Percentiles rank a stretch among this genome's conserved stretches.
Evolutionary conservation across 2,797 vertebrate genomes (phyloP).

Genomic region (Sparidentex hasta): DNA sequence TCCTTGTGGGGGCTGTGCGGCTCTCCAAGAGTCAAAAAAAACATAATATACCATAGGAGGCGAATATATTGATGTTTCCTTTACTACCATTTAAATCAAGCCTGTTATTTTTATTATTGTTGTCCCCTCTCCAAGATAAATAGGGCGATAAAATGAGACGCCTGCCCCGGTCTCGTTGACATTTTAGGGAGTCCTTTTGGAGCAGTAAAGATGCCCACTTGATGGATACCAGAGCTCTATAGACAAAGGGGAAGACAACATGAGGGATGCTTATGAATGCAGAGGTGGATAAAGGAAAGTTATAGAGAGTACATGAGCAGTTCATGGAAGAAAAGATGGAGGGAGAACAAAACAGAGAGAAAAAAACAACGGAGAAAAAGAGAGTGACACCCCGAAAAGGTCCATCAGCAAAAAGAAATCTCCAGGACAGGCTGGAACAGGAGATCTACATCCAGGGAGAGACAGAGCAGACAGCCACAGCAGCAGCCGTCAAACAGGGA

Average conservation of each 20-base stretch:
- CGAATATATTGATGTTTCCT: constrained; percentile 73
- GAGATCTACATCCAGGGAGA: constrained; percentile 32
- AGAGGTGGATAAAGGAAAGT: constrained; percentile 30
- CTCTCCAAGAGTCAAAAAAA: constrained; percentile 42
- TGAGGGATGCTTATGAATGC: constrained; percentile 59
- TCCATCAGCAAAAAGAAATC: constrained; percentile 40
- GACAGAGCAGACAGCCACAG: constrained; percentile 48
- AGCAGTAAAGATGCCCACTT: constrained; percentile 80
- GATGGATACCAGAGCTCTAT: constrained; percentile 74
- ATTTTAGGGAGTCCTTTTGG: constrained; percentile 82
- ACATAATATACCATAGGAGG: constrained; percentile 36
- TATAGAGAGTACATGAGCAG: constrained; percentile 12
- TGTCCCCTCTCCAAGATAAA: constrained; percentile 72
- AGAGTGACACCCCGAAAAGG: constrained; percentile 39
- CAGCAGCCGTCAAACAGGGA: constrained; percentile 47
- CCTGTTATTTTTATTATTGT: constrained; percentile 79
- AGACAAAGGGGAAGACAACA: constrained; percentile 55
- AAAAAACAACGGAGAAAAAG: constrained; percentile 39
- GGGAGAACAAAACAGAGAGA: constrained; percentile 17
- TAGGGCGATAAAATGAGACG: constrained; percentile 72
- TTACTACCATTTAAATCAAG: constrained; percentile 79
- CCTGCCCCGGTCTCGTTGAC: constrained; percentile 69
- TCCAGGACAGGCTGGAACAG: constrained; percentile 32
- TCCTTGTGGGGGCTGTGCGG: constrained; percentile 5
- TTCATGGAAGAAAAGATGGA: constrained; percentile 10